Conservation (phyloP, 2,113 vertebrate species). For the Mobula hypostoma region DNA sequence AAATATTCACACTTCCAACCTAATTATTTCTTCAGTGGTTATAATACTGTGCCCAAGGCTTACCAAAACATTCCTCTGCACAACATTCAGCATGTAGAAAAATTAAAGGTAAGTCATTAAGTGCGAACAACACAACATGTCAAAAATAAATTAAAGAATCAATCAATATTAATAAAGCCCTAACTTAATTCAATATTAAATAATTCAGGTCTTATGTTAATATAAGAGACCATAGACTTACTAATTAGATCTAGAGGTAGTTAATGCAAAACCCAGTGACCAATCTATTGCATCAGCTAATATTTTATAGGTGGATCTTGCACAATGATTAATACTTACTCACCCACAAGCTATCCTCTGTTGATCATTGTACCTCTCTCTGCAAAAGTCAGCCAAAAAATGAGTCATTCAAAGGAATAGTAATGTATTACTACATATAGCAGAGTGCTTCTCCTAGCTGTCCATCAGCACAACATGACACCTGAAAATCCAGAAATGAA, state of each 20-base stretch:
- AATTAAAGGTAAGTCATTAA: neutral
- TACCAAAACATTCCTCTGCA: neutral
- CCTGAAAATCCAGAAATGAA: neutral
- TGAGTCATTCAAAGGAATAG: neutral
- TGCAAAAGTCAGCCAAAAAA: neutral
- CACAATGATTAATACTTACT: neutral
- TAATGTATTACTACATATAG: neutral
- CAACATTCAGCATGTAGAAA: neutral
- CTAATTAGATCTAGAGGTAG: neutral
- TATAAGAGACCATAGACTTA: neutral
- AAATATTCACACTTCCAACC: neutral
- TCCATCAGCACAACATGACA: neutral
- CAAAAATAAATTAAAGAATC: constrained; percentile 19
- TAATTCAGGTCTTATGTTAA: neutral
- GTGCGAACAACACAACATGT: constrained; percentile 8
- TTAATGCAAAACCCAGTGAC: neutral
- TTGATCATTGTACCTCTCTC: neutral
- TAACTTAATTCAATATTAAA: neutral
- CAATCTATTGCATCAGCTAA: neutral
- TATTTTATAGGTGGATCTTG: neutral
- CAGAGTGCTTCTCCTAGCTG: neutral
- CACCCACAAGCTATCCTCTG: neutral
- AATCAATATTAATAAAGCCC: constrained; percentile 27
- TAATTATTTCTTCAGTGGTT: constrained; percentile 16
- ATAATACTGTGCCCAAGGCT: constrained; percentile 17